These are phyloP conservation scores for Branchipolynoe longqiensis DNA, from an alignment of 2,888 invertebrate species.

Conservation along the genomic window DNA sequence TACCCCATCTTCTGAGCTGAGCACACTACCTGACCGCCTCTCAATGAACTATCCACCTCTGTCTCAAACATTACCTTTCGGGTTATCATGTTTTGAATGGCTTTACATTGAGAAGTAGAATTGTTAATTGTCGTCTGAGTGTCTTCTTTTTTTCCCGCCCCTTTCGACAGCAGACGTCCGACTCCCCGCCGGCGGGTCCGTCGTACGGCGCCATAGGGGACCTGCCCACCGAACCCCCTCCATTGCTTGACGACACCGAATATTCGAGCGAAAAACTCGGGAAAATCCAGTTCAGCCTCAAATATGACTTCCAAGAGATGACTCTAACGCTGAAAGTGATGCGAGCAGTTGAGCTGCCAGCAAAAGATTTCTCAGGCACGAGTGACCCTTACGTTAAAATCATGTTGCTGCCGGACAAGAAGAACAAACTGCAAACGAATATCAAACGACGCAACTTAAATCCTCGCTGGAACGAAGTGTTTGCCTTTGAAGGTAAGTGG, in stretches of 20 bases:
- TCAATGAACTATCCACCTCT: no score
- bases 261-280: constrained; percentile 68
- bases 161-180: constrained; percentile 54
- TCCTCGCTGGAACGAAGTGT: constrained; percentile 82
- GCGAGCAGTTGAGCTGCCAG: constrained; percentile 78
- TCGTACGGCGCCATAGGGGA: constrained; percentile 45
- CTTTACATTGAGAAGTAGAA: no score
- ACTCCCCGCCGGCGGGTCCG: constrained; percentile 34
- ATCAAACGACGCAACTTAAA: constrained; percentile 81
- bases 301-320: constrained; percentile 66
- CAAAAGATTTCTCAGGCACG: constrained; percentile 81
- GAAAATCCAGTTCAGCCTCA: constrained; percentile 77
- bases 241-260: constrained; percentile 44
- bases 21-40: no score
- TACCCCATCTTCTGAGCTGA: no score
- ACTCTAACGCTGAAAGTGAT: constrained; percentile 78
- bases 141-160: neutral
- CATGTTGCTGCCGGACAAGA: constrained; percentile 79
- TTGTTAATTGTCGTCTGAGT: neutral
- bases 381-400: constrained; percentile 82
- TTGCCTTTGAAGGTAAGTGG: constrained; percentile 83
- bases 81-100: no score
- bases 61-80: no score
- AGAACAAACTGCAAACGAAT: constrained; percentile 79
- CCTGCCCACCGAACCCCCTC: constrained; percentile 46